A percentile compares a stretch with the other conserved stretches of the same genome.
phyloP scores from a whole-genome alignment of 1,140 invertebrate species.

The Laupala kohalensis region DNA sequence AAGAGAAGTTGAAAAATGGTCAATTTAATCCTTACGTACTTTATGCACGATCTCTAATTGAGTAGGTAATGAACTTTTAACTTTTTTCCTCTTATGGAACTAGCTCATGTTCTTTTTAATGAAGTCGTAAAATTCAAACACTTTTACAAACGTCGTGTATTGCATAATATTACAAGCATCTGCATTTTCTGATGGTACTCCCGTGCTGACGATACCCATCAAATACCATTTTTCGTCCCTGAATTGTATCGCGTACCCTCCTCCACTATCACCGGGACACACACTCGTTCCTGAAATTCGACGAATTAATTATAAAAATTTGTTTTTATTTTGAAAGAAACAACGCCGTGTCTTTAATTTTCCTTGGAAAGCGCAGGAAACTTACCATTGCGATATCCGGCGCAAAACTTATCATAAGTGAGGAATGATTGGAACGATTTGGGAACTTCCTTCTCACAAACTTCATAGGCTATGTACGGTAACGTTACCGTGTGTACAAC shows the following conservation, averaged over 20 bases:
- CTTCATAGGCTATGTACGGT: not conserved
- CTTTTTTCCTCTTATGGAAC: too few species aligned
- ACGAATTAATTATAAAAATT: too few species aligned
- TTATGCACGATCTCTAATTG: too few species aligned
- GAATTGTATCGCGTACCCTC: conserved; percentile 22
- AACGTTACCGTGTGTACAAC: not conserved
- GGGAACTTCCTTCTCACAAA: not conserved
- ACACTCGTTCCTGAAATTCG: conserved; percentile 21
- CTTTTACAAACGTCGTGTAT: conserved; percentile 22
- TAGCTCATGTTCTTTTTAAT: not conserved
- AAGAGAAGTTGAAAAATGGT: too few species aligned
- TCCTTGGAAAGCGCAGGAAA: too few species aligned
- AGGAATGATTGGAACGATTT: not conserved
- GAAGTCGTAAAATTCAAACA: conserved; percentile 16
- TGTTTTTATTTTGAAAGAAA: too few species aligned
- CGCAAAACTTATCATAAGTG: not conserved
- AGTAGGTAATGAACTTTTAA: too few species aligned
- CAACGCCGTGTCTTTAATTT: too few species aligned
- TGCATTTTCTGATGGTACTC: conserved; percentile 13
- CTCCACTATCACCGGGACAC: conserved; percentile 25
- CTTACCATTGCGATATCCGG: not conserved
- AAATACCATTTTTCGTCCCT: conserved; percentile 21
- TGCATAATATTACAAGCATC: conserved; percentile 21
- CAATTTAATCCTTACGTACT: too few species aligned
- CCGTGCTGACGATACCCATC: conserved; percentile 25